Conservation (phyloP, 2,888 invertebrate species). For the Isoperla grammatica region DNA sequence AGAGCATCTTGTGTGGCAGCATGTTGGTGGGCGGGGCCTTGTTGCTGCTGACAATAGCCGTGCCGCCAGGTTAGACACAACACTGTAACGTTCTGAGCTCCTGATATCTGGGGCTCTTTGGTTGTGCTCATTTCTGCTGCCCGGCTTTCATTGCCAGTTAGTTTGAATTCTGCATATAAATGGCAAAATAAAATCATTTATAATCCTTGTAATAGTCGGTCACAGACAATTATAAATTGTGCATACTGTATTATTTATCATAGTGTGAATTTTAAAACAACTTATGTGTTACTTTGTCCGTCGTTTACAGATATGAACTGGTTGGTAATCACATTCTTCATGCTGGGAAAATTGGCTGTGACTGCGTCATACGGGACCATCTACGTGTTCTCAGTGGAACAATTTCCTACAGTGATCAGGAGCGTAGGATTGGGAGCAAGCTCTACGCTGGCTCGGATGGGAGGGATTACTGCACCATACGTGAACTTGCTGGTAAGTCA, state of each 20-base stretch:
- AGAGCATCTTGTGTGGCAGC: constrained; percentile 60
- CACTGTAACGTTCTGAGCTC: neutral
- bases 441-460: constrained; percentile 38
- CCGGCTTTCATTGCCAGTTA: too few relatives aligned
- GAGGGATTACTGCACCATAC: constrained; percentile 38
- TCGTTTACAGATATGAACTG: constrained; percentile 31
- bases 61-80: constrained; percentile 48
- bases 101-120: neutral
- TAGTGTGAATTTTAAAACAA: too few relatives aligned
- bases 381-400: constrained; percentile 38
- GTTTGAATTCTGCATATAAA: too few relatives aligned
- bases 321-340: constrained; percentile 36
- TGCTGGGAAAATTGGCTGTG: constrained; percentile 40
- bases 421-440: constrained; percentile 38
- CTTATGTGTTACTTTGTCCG: too few relatives aligned
- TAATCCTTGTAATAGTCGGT: too few relatives aligned
- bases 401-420: constrained; percentile 38
- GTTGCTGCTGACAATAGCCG: constrained; percentile 52
- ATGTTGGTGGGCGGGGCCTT: constrained; percentile 58
- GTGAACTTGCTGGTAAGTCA: constrained; percentile 31
- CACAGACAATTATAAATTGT: too few relatives aligned
- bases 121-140: too few relatives aligned
- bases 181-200: too few relatives aligned
- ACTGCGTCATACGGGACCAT: constrained; percentile 39
- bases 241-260: too few relatives aligned